phyloP scores from a whole-genome alignment of 2,113 vertebrate genomes.

The Protomyctophum bolini region DNA sequence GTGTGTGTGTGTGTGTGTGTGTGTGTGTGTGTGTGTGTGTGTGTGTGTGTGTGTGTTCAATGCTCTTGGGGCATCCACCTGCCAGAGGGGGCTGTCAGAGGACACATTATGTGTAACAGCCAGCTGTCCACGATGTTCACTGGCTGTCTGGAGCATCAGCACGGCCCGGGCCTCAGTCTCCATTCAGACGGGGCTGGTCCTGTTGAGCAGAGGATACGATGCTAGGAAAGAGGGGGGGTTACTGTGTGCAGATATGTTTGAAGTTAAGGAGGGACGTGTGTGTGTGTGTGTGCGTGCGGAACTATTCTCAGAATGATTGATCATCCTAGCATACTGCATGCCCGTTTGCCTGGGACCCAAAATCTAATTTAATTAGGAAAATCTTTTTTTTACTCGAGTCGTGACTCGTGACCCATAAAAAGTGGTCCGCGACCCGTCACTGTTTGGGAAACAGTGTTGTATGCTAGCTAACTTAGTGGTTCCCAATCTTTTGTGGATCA shows the following conservation, averaged over 20 bases:
- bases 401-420: no score
- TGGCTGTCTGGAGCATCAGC: slow-evolving; percentile 34
- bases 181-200: slow-evolving; percentile 62
- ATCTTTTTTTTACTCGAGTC: no score
- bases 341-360: no score
- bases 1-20: slow-evolving; percentile 32
- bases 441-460: neutral
- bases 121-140: slow-evolving; percentile 53
- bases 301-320: no score
- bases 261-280: neutral
- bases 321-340: no score
- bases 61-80: slow-evolving; percentile 38
- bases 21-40: slow-evolving; percentile 27
- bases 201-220: slow-evolving; percentile 44
- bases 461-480: no score
- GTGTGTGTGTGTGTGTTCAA: slow-evolving; percentile 18
- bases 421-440: no score
- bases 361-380: no score
- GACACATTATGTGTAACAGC: slow-evolving; percentile 68
- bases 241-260: neutral
- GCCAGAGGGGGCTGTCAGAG: slow-evolving; percentile 53
- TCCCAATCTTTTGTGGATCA: no score
- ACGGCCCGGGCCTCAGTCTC: slow-evolving; percentile 26
- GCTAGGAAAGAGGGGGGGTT: neutral
- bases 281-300: neutral